These are phyloP conservation scores for Pseudoatta argentina DNA, from an alignment of 1,140 invertebrate genomes.

Conservation along the genomic window DNA sequence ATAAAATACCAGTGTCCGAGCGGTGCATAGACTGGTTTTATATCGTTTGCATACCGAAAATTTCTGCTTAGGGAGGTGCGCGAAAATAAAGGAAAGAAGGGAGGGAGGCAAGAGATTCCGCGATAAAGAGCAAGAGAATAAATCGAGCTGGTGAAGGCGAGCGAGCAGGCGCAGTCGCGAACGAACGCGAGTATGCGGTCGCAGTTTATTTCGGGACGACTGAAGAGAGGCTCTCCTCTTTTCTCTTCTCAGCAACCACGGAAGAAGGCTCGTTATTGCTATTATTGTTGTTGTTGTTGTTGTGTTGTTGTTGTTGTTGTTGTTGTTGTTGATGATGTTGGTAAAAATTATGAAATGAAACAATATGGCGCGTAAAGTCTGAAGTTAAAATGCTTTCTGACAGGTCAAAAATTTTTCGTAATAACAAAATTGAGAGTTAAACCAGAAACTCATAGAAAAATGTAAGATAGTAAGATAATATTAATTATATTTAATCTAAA, in stretches of 20 bases:
- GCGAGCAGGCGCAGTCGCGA: conserved; percentile 52
- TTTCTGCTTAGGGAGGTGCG: conserved; percentile 48
- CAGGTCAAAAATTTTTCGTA: background rate
- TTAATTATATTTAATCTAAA: background rate
- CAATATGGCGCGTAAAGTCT: background rate
- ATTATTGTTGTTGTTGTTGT: background rate
- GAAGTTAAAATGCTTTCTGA: background rate
- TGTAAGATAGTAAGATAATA: too few relatives aligned
- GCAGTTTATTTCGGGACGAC: conserved; percentile 74
- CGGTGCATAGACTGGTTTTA: background rate
- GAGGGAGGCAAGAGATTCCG: conserved; percentile 44
- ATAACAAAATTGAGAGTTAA: background rate
- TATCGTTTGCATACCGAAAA: conserved; percentile 23
- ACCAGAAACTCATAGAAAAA: background rate
- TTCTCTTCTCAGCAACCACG: conserved; percentile 51
- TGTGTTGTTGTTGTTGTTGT: background rate
- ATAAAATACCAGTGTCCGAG: conserved; percentile 7
- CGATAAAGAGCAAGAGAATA: conserved; percentile 70
- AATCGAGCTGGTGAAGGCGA: conserved; percentile 44
- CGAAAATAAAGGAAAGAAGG: conserved; percentile 66
- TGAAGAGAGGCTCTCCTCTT: conserved; percentile 42
- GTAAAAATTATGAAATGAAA: background rate
- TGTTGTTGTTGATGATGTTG: conserved; percentile 32
- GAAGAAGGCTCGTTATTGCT: conserved; percentile 60
- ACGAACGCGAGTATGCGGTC: conserved; percentile 71